Conservation (phyloP, 2,113 vertebrate species). For the Rousettus leschenaultii region DNA sequence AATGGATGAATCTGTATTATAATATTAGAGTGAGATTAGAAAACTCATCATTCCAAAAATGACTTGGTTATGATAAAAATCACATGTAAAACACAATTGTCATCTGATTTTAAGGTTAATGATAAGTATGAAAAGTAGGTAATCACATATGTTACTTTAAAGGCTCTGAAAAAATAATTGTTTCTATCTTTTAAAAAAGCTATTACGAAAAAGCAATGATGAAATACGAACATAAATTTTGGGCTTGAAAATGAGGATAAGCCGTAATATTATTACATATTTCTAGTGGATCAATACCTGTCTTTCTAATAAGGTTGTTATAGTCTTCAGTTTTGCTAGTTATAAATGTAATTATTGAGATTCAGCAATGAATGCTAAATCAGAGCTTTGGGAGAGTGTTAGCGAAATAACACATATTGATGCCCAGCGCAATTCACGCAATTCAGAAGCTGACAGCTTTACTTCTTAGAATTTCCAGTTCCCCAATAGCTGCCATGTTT, state of each 20-base stretch:
- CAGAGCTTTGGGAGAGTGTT: not conserved
- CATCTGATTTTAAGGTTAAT: not conserved
- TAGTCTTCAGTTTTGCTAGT: conserved; percentile 34
- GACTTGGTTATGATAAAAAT: not conserved
- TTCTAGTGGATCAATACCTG: conserved; percentile 1
- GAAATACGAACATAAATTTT: conserved; percentile 9
- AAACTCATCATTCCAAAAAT: conserved; percentile 24
- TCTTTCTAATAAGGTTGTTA: conserved; percentile 33
- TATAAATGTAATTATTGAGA: not conserved
- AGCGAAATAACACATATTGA: not conserved
- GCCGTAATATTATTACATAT: not conserved
- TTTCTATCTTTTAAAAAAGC: not conserved
- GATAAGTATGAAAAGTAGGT: not conserved
- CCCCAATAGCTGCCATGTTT: not conserved
- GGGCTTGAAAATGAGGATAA: not conserved
- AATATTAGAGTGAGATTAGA: not conserved
- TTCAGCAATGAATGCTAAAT: conserved; percentile 37
- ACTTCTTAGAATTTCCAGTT: not conserved
- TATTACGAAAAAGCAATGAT: not conserved
- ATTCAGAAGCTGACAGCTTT: not conserved
- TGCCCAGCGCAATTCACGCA: not conserved
- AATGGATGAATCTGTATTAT: not conserved
- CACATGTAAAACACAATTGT: not conserved
- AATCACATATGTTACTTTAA: not conserved
- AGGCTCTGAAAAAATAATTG: not conserved